Conservation (phyloP, 2,888 invertebrate genomes). For the Rotaria sp. region DNA sequence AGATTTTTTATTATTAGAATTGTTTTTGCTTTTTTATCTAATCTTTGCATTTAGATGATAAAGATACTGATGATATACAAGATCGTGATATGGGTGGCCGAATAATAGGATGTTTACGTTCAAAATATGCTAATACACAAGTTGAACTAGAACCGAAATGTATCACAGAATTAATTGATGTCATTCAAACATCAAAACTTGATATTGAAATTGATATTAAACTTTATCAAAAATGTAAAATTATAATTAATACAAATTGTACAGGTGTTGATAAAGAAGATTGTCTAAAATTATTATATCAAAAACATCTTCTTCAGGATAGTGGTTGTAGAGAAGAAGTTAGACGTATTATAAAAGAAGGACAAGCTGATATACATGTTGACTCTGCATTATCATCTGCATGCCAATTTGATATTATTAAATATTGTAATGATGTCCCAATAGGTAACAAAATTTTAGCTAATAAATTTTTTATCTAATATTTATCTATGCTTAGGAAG, state of each 20-base stretch:
- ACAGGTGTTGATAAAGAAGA: constrained; percentile 30
- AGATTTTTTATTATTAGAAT: not conserved
- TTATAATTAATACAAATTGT: constrained; percentile 12
- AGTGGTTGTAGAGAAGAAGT: constrained; percentile 10
- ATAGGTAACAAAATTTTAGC: not conserved
- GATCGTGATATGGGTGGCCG: constrained; percentile 5
- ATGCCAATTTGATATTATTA: constrained; percentile 31
- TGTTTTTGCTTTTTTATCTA: not conserved
- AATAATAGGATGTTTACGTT: not conserved
- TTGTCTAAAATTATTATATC: constrained; percentile 34
- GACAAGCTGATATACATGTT: constrained; percentile 35
- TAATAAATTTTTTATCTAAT: not conserved
- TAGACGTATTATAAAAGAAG: constrained; percentile 35
- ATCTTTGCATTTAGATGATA: not conserved
- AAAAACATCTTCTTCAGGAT: constrained; percentile 12
- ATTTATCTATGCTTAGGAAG: not conserved
- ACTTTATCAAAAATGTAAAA: constrained; percentile 16
- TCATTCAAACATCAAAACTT: not conserved
- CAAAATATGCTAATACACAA: not conserved
- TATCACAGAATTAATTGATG: not conserved
- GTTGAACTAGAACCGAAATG: not conserved
- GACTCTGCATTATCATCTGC: constrained; percentile 20
- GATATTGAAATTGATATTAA: not conserved
- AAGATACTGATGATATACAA: not conserved
- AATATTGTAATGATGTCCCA: constrained; percentile 34